A percentile compares a stretch with the other conserved stretches of the same genome.
These are phyloP conservation scores for Lithophane socia DNA, from an alignment of 2,888 invertebrate genomes.

Conservation along the genomic window DNA sequence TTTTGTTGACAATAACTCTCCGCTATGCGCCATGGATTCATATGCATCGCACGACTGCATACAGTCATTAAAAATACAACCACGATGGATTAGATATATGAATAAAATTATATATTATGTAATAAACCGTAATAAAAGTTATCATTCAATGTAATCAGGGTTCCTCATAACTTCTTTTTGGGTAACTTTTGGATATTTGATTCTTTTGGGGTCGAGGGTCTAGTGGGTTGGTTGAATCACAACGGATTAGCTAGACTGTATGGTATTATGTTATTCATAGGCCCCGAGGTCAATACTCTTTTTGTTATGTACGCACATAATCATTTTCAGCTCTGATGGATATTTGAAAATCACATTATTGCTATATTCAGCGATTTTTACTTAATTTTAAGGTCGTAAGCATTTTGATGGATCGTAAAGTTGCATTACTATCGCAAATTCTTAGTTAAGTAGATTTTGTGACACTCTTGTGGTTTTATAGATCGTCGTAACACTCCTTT, in stretches of 20 bases:
- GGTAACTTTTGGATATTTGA: conserved; percentile 57
- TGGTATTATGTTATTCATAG: conserved; percentile 58
- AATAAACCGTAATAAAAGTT: conserved; percentile 41
- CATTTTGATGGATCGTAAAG: conserved; percentile 50
- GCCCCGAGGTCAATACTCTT: conserved; percentile 59
- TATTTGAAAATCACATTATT: conserved; percentile 54
- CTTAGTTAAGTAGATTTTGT: conserved; percentile 41
- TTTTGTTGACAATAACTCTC: conserved; percentile 54
- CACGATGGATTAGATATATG: conserved; percentile 1
- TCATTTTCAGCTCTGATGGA: conserved; percentile 66
- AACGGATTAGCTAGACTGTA: conserved; percentile 67
- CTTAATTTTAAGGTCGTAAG: conserved; percentile 36
- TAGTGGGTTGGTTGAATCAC: conserved; percentile 68
- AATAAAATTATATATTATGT: conserved; percentile 18
- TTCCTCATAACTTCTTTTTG: conserved; percentile 50
- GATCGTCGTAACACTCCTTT: conserved; percentile 30
- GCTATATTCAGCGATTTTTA: conserved; percentile 21
- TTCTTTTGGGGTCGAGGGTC: conserved; percentile 61
- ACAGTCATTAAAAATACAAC: conserved; percentile 18
- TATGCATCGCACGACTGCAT: conserved; percentile 19
- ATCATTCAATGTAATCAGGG: conserved; percentile 55
- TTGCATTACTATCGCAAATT: conserved; percentile 44
- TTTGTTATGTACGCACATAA: conserved; percentile 57
- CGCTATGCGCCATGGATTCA: conserved; percentile 34
- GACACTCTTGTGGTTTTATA: conserved; percentile 37